These are phyloP conservation scores for Ametastegia equiseti DNA, from an alignment of 2,888 invertebrate species.

Conservation along the genomic window DNA sequence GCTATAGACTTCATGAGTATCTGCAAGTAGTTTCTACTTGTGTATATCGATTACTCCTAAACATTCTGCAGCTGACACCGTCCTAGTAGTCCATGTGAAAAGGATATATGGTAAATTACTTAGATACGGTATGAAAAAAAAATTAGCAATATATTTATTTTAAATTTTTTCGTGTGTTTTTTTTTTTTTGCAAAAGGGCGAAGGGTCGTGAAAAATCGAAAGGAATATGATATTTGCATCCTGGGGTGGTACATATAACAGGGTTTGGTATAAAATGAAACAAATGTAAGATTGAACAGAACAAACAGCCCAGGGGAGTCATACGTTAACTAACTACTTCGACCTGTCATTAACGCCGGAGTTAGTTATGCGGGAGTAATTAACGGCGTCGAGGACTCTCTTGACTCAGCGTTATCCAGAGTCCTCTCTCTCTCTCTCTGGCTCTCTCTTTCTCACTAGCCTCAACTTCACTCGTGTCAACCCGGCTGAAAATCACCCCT, in stretches of 20 bases:
- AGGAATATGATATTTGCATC: neutral
- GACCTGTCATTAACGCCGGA: constrained; percentile 36
- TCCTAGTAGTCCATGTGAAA: neutral
- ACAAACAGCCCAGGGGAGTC: constrained; percentile 50
- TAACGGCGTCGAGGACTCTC: constrained; percentile 61
- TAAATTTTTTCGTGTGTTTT: neutral
- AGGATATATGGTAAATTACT: too few relatives aligned
- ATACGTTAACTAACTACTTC: constrained; percentile 48
- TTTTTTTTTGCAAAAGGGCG: neutral
- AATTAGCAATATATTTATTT: neutral
- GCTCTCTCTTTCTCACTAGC: neutral
- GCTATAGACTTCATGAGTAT: constrained; percentile 16
- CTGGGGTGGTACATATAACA: neutral
- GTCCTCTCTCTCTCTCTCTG: constrained; percentile 26
- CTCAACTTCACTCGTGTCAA: constrained; percentile 35
- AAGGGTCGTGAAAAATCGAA: neutral
- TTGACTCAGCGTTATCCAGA: constrained; percentile 59
- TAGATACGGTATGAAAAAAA: neutral
- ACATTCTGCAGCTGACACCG: neutral
- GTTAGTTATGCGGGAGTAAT: constrained; percentile 56
- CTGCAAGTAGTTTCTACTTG: constrained; percentile 6
- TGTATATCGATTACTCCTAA: constrained; percentile 20
- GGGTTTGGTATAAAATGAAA: neutral
- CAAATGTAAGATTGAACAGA: constrained; percentile 13
- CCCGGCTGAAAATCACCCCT: neutral